phyloP scores from a whole-genome alignment of 2,888 invertebrate genomes.

The Willowsia nigromaculata region DNA sequence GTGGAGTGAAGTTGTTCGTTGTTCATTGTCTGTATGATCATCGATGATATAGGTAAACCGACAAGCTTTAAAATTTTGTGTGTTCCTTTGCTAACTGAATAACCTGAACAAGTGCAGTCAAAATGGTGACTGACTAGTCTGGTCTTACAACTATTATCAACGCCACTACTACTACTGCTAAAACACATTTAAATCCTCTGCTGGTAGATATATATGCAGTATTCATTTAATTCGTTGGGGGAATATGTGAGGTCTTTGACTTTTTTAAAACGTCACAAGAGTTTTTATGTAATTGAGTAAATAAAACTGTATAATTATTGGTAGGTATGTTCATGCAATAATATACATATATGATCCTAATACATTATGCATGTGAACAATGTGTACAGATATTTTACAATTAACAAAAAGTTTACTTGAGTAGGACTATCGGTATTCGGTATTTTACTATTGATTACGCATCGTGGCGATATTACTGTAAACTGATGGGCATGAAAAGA shows the following conservation, averaged over 20 bases:
- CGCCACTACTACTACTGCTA: constrained; percentile 20
- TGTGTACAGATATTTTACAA: constrained; percentile 24
- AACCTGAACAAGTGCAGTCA: constrained; percentile 38
- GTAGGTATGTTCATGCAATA: neutral
- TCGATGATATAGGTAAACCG: neutral
- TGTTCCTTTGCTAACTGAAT: neutral
- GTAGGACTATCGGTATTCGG: neutral
- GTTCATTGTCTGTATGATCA: constrained; percentile 5
- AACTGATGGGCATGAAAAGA: neutral
- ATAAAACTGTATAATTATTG: constrained; percentile 41
- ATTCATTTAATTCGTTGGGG: constrained; percentile 28
- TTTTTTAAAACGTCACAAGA: constrained; percentile 52
- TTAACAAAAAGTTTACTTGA: constrained; percentile 20
- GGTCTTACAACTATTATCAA: constrained; percentile 66
- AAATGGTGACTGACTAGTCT: constrained; percentile 59
- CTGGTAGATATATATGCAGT: constrained; percentile 48
- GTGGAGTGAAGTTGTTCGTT: constrained; percentile 26
- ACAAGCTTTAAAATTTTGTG: neutral
- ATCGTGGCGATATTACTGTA: neutral
- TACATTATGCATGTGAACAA: constrained; percentile 39
- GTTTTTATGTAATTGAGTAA: constrained; percentile 69
- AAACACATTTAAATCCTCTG: constrained; percentile 35
- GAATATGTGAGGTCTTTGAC: constrained; percentile 66
- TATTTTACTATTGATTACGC: neutral
- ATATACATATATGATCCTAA: neutral